Conservation (phyloP, 2,113 vertebrate genomes). For the Trogon melanurus region DNA sequence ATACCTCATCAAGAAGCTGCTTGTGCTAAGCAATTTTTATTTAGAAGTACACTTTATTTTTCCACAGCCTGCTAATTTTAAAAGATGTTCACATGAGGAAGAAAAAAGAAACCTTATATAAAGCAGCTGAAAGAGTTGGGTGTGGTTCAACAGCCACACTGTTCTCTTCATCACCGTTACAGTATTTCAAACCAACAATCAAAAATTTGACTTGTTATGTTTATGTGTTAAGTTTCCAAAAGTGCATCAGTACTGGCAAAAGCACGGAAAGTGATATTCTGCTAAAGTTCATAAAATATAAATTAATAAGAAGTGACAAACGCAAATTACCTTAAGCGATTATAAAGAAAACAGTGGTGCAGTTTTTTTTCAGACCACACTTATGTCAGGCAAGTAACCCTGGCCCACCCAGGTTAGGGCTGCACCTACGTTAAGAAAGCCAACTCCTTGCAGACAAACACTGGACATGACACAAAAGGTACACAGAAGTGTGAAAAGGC, state of each 20-base stretch:
- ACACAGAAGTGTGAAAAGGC: not conserved
- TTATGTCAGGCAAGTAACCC: not conserved
- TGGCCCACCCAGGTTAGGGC: not conserved
- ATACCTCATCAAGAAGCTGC: not conserved
- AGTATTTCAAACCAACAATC: not conserved
- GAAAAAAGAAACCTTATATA: not conserved
- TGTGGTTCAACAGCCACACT: not conserved
- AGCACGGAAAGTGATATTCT: not conserved
- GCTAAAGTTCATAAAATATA: not conserved
- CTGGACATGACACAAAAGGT: not conserved
- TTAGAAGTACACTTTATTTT: not conserved
- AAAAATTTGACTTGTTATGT: not conserved
- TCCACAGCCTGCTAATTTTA: not conserved
- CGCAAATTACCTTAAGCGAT: not conserved
- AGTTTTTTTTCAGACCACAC: not conserved
- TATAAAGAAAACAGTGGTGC: not conserved
- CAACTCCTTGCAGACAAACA: not conserved
- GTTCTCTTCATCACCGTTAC: not conserved
- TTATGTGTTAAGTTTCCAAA: not conserved
- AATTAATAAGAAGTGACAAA: not conserved
- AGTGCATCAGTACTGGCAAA: not conserved
- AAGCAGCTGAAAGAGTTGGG: not conserved
- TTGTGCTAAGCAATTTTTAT: not conserved
- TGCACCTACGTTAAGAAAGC: not conserved
- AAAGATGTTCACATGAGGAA: not conserved